These are phyloP conservation scores for Dipodomys ordii DNA, from an alignment of 2,113 vertebrate genomes.

Conservation along the genomic window DNA sequence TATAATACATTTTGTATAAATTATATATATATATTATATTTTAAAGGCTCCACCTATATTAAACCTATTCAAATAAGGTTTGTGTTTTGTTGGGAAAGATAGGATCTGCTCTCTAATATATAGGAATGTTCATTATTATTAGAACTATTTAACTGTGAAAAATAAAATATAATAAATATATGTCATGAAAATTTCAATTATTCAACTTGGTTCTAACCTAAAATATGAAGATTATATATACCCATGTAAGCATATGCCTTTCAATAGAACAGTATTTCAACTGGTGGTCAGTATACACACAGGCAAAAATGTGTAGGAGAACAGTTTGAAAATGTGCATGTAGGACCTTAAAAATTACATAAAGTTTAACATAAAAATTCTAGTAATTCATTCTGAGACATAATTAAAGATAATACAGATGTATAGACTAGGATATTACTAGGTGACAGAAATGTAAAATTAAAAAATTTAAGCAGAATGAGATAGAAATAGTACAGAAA, in stretches of 20 bases:
- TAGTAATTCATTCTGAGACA: slow-evolving; percentile 18
- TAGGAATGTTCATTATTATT: neutral
- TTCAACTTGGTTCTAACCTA: slow-evolving; percentile 1
- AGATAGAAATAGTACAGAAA: neutral
- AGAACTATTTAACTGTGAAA: slow-evolving; percentile 18
- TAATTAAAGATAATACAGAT: slow-evolving; percentile 19
- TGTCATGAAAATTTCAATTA: slow-evolving; percentile 15
- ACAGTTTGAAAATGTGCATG: neutral
- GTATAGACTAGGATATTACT: neutral
- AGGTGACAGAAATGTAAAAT: neutral
- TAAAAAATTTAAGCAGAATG: neutral
- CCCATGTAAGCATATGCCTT: neutral
- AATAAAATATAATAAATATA: neutral
- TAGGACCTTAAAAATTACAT: neutral
- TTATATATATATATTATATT: no score
- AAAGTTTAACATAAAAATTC: neutral
- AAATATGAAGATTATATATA: neutral
- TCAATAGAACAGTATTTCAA: neutral
- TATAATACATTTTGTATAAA: no score
- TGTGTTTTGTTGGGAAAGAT: slow-evolving; percentile 16
- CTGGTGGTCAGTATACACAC: neutral
- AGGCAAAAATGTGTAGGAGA: neutral
- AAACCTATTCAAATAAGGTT: neutral
- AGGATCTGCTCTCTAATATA: neutral
- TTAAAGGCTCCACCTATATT: neutral